Base-by-base conservation (phyloP, 2,888 invertebrate genomes). In the Nomada flava region DNA sequence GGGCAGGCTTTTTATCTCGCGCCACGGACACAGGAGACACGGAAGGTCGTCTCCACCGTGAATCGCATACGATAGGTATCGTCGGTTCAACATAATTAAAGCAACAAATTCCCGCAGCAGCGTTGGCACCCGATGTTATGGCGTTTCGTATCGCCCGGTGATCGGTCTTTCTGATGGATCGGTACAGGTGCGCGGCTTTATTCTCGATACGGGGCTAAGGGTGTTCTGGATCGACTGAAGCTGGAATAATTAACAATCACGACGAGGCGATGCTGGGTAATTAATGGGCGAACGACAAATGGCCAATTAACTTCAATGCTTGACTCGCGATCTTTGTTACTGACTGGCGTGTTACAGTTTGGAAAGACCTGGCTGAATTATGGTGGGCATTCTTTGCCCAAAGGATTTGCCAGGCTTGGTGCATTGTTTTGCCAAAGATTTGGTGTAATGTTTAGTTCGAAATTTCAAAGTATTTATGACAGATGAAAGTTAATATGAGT, bases 161-260 rank as follows among this genome's bases (percentile, higher is more conserved):
- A 90, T 91, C 91, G 88, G 86, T 90, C 90, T 88, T 83, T 83
- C 83, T 91, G 91, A 91, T 91, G 90, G 89, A 91, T 91, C 90
- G 91, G 86, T 88, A 91, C 91, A 91, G 91, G 91, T 91, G 91
- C 90, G 86, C 68, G 3, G 29, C 59, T 60, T 26, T 44, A 42
- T 11, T 42, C 89, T 82, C 89, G 89, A 89, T 89, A 89, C 86
- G 87, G 88, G 79, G 86, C 88, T 88, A 86, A 80, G 71, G 76
- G 74, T 73, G 82, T 78, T 76, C 55, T 42, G 81, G 63, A 86
- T 87, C 83, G 77, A 65, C 83, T n/a, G 52, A 47, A 50, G 50
- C 47, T 64, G 52, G 55, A 74, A 73, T 73, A 79, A 83, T 81
- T 88, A 79, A 82, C 79, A 29, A 63, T 73, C 42, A 5, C 42